Evolutionary conservation across 2,888 invertebrate genomes (phyloP).

Genomic region (Lomographa bimaculata): DNA sequence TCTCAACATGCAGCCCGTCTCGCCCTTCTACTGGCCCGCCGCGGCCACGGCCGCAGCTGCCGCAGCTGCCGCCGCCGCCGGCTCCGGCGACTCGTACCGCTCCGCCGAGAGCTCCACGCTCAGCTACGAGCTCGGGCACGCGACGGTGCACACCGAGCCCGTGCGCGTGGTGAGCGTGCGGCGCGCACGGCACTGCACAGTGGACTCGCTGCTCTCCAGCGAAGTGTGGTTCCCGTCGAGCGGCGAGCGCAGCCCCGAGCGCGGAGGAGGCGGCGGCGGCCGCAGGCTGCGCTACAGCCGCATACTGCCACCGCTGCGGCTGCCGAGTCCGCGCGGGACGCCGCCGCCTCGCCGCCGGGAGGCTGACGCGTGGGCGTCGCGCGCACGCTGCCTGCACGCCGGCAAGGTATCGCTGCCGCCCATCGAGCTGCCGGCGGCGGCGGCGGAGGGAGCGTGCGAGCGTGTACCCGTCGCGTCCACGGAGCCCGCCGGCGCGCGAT

Average conservation of each 20-base stretch:
- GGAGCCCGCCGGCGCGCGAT: slow-evolving; percentile 30
- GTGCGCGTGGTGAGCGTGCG: slow-evolving; percentile 41
- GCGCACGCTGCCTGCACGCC: slow-evolving; percentile 44
- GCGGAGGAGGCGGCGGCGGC: too few relatives aligned
- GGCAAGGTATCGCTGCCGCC: slow-evolving; percentile 56
- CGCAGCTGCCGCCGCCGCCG: slow-evolving; percentile 14
- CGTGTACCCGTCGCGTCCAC: slow-evolving; percentile 41
- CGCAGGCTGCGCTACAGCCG: slow-evolving; percentile 52
- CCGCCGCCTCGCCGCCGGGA: slow-evolving; percentile 36
- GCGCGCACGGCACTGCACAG: slow-evolving; percentile 38
- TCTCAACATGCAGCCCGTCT: slow-evolving; percentile 58
- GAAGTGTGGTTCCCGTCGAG: slow-evolving; percentile 59
- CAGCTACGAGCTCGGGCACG: slow-evolving; percentile 45
- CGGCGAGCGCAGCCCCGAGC: slow-evolving; percentile 44
- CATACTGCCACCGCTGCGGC: slow-evolving; percentile 61
- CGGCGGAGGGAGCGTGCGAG: slow-evolving; percentile 29
- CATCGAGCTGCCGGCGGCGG: slow-evolving; percentile 42
- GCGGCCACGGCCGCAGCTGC: slow-evolving; percentile 30
- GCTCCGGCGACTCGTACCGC: slow-evolving; percentile 44
- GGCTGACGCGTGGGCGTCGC: slow-evolving; percentile 57
- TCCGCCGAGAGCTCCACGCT: slow-evolving; percentile 20
- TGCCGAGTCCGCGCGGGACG: slow-evolving; percentile 53
- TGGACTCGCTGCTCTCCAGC: slow-evolving; percentile 54
- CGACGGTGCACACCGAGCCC: slow-evolving; percentile 48
- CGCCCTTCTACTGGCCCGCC: slow-evolving; percentile 49